Evolutionary conservation across 2,113 vertebrate genomes (phyloP), one percentile per base, ranked within the genome.

Genomic region (Protobothrops mucrosquamatus): DNA sequence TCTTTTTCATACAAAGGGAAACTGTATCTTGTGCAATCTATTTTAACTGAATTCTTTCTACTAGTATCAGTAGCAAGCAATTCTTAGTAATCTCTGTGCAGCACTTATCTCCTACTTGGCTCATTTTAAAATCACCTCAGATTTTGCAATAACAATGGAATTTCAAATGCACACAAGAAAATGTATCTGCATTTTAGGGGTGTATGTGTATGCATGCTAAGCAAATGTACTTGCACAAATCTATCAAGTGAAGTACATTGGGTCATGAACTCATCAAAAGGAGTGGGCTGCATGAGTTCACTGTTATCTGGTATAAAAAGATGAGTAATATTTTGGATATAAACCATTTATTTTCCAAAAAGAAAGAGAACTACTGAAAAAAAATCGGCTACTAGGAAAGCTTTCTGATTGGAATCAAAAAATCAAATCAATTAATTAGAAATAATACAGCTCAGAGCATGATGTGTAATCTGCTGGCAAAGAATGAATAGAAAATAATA

Each of bases 381-480:
- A 55, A 56, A 88, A 55, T 22, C 87, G 94, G 88, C 4, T 10
- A 11, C 15, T 29, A 26, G 22, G 89, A 54, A 39, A 85, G 15
- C 43, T 85, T 52, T 92, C 69, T 43, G 7, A 43, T 90, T 0
- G 54, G 91, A 91, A 93, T 15, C 51, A 95, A 23, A 92, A n/a
- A 15, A 92, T 52, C 59, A 94, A 93, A 93, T 29, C 87, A 90
- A 89, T 56, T 39, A n/a, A 85, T 64, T 59, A 91, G 54, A 94
- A 81, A 91, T 20, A 87, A 29, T 74, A 90, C 92, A 92, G 85
- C 14, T n/a, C 86, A 69, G 23, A 94, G 61, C 23, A 89, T 14
- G 8, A 81, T 89, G 86, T 92, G 91, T 74, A 92, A 95, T 29
- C 52, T 64, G 22, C 56, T 94, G 91, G 64, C 93, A 89, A 94